Conservation (phyloP, 2,888 invertebrate genomes). For the Harpalus rubripes region DNA sequence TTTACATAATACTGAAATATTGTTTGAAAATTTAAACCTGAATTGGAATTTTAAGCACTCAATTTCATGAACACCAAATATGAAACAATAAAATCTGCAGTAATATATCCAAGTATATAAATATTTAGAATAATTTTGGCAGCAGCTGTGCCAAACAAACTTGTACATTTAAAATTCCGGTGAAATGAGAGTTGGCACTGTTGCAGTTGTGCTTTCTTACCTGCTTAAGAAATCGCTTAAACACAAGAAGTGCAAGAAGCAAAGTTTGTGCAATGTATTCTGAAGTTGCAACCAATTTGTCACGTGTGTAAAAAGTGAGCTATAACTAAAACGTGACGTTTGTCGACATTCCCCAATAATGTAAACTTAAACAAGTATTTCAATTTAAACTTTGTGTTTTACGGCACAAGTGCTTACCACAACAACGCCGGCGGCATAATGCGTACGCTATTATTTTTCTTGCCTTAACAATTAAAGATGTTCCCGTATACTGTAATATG, state of each 20-base stretch:
- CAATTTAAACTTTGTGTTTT: constrained; percentile 58
- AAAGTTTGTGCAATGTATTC: constrained; percentile 25
- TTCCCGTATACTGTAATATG: constrained; percentile 55
- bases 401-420: constrained; percentile 37
- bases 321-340: constrained; percentile 31
- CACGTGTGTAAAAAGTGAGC: constrained; percentile 39
- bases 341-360: constrained; percentile 34
- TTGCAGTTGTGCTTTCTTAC: not conserved
- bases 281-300: constrained; percentile 42
- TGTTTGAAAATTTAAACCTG: too few relatives aligned
- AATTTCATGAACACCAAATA: too few relatives aligned
- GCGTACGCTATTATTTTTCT: constrained; percentile 54
- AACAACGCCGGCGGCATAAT: constrained; percentile 32
- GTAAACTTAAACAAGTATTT: constrained; percentile 56
- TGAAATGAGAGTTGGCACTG: constrained; percentile 13
- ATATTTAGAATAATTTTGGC: constrained; percentile 1
- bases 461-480: constrained; percentile 53
- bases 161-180: constrained; percentile 19
- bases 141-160: constrained; percentile 1
- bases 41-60: too few relatives aligned
- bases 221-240: constrained; percentile 39
- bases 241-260: constrained; percentile 25
- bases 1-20: too few relatives aligned
- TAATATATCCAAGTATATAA: not conserved
- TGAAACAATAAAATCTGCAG: not conserved